These are phyloP conservation scores for Eumaeus atala DNA, from an alignment of 1,140 invertebrate genomes.

Conservation along the genomic window DNA sequence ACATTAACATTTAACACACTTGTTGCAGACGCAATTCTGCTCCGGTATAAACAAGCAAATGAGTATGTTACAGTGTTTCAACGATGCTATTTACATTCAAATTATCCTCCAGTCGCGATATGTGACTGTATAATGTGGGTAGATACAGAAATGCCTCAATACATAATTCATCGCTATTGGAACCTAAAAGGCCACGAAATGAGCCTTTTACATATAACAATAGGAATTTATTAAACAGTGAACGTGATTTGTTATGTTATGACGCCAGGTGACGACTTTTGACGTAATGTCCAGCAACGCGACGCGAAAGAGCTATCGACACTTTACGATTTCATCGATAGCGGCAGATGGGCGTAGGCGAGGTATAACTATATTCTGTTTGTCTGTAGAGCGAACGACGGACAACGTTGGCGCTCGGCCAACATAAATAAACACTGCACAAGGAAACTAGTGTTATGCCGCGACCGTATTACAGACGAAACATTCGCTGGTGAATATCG, in stretches of 20 bases:
- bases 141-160: not conserved
- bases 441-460: slow-evolving; percentile 72
- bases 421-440: slow-evolving; percentile 72
- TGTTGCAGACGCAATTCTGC: no score
- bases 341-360: slow-evolving; percentile 49
- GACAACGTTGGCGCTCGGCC: slow-evolving; percentile 57
- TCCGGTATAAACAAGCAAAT: no score
- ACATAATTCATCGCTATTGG: slow-evolving; percentile 7
- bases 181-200: slow-evolving; percentile 5
- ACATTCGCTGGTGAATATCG: slow-evolving; percentile 66
- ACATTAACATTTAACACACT: not conserved
- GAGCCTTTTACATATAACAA: slow-evolving; percentile 38
- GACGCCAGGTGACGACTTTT: slow-evolving; percentile 55
- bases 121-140: slow-evolving; percentile 3
- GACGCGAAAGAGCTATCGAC: slow-evolving; percentile 51
- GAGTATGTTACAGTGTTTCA: no score
- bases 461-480: slow-evolving; percentile 71
- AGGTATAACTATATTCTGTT: slow-evolving; percentile 47
- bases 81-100: slow-evolving; percentile 4
- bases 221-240: slow-evolving; percentile 34
- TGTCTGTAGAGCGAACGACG: slow-evolving; percentile 50
- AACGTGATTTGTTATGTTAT: slow-evolving; percentile 27
- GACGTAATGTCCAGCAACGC: slow-evolving; percentile 41
- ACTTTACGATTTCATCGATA: slow-evolving; percentile 45
- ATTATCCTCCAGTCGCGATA: not conserved